Percentiles rank a stretch among this genome's conserved stretches.
Evolutionary conservation across 2,797 vertebrate species (phyloP).

Genomic region (Rhynchotus rufescens): DNA sequence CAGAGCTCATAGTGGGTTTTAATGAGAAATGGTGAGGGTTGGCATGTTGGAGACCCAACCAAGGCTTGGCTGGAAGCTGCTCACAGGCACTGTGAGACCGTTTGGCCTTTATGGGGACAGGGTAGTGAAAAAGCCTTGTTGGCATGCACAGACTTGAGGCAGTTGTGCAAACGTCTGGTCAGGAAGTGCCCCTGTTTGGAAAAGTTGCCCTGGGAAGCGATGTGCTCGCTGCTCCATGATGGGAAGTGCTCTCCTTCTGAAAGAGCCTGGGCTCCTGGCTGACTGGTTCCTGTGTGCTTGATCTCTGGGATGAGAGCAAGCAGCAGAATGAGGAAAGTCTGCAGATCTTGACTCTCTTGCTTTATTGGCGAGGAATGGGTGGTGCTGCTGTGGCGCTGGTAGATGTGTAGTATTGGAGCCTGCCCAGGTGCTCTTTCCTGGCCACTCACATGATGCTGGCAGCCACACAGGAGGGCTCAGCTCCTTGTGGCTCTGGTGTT

Average conservation of each 20-base stretch:
- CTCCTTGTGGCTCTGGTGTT: too few species aligned
- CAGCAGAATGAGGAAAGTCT: background rate
- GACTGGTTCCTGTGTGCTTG: too few species aligned
- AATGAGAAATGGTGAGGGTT: background rate
- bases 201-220: fast-evolving
- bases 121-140: background rate
- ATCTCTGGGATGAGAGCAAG: background rate
- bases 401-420: too few species aligned
- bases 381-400: too few species aligned
- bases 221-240: background rate
- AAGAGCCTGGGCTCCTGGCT: fast-evolving
- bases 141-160: fast-evolving
- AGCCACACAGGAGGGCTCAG: too few species aligned
- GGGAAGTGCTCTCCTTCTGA: fast-evolving
- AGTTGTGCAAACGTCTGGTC: background rate
- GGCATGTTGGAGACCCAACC: background rate
- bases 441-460: too few species aligned
- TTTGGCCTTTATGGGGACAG: background rate
- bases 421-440: too few species aligned
- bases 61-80: fast-evolving
- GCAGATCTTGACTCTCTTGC: background rate
- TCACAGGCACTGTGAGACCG: too few species aligned
- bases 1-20: background rate
- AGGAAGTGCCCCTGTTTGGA: background rate
- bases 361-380: background rate